phyloP scores from a whole-genome alignment of 2,888 invertebrate species.

The Lasioglossum figueresi region DNA sequence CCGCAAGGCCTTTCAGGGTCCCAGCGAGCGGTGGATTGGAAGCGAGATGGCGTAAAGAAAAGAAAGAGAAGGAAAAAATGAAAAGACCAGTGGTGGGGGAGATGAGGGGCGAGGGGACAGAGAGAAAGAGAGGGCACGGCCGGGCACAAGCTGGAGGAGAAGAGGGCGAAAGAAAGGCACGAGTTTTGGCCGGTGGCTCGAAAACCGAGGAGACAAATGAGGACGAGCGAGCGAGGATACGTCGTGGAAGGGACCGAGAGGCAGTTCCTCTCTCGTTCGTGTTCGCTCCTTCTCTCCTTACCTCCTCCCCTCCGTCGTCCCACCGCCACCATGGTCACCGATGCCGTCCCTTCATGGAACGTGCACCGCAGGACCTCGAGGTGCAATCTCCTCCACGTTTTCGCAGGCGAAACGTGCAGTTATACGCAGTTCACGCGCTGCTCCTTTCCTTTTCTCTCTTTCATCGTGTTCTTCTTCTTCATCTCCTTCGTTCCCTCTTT shows the following conservation, averaged over 20 bases:
- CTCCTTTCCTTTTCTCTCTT: neutral
- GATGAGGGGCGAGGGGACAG: neutral
- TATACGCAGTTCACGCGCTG: slow-evolving; percentile 70
- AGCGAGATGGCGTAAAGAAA: slow-evolving; percentile 62
- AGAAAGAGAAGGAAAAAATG: slow-evolving; percentile 26
- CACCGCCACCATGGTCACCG: neutral
- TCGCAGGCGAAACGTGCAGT: slow-evolving; percentile 69
- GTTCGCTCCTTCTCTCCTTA: slow-evolving; percentile 23
- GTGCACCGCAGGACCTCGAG: slow-evolving; percentile 65
- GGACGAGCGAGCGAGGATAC: slow-evolving; percentile 59
- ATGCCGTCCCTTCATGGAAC: slow-evolving; percentile 40
- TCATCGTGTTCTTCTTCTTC: slow-evolving; percentile 4
- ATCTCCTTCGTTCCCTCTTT: neutral
- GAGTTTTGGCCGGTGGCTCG: slow-evolving; percentile 62
- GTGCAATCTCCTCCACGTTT: slow-evolving; percentile 74
- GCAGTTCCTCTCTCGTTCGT: slow-evolving; percentile 39
- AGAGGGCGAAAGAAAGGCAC: slow-evolving; percentile 58
- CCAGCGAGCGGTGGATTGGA: slow-evolving; percentile 63
- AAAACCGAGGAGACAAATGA: slow-evolving; percentile 75
- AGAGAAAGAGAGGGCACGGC: slow-evolving; percentile 17
- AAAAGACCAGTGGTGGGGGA: slow-evolving; percentile 17
- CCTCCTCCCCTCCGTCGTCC: slow-evolving; percentile 22
- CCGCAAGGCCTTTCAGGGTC: slow-evolving; percentile 65
- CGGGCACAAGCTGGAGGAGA: slow-evolving; percentile 18
- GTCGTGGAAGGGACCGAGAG: slow-evolving; percentile 49